phyloP scores from a whole-genome alignment of 2,113 vertebrate genomes.

The Anolis carolinensis region DNA sequence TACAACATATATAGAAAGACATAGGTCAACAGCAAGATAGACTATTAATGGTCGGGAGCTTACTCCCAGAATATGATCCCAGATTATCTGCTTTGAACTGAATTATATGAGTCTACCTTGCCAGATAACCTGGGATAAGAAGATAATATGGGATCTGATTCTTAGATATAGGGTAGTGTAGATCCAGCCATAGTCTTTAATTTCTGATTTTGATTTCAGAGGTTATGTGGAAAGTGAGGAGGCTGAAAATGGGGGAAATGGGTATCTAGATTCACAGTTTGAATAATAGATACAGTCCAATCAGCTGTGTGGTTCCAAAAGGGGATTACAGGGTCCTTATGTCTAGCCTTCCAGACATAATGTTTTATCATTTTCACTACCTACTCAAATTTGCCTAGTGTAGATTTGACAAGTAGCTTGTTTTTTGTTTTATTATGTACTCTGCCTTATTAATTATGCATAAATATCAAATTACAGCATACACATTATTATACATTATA shows the following conservation, averaged over 20 bases:
- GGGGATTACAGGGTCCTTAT: not conserved
- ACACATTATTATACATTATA: not conserved
- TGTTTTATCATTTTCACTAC: not conserved
- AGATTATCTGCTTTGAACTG: too few species aligned
- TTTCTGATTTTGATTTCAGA: not conserved
- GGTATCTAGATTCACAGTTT: not conserved
- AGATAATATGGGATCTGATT: too few species aligned
- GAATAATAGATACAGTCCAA: not conserved
- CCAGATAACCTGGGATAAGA: too few species aligned
- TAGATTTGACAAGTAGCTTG: not conserved
- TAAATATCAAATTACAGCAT: not conserved
- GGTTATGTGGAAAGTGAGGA: not conserved
- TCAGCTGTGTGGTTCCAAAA: not conserved
- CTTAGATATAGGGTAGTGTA: too few species aligned
- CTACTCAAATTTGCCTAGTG: not conserved
- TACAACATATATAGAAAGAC: too few species aligned
- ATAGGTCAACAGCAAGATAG: too few species aligned
- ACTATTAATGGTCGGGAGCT: too few species aligned
- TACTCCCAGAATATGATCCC: too few species aligned
- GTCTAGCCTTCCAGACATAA: not conserved
- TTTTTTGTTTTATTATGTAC: not conserved
- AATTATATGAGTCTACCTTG: too few species aligned
- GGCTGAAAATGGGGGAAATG: not conserved
- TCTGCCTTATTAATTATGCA: not conserved
- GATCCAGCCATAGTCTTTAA: not conserved